A percentile compares a stretch with the other conserved stretches of the same genome.
Conservation (phyloP, 2,113 vertebrate genomes). For the Montifringilla adamsi region DNA sequence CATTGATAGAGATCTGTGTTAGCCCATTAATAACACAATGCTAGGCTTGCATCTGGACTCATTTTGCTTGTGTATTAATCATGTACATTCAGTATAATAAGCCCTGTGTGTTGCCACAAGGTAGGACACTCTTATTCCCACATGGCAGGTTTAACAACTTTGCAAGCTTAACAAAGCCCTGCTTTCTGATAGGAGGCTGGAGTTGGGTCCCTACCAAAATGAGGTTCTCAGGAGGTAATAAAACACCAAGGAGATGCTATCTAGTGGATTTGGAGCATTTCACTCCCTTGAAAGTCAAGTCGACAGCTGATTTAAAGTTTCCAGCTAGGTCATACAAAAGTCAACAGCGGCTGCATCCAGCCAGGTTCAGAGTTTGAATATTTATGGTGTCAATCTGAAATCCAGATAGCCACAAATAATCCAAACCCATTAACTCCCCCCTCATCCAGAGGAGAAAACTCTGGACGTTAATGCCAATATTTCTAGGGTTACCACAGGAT, state of each 20-base stretch:
- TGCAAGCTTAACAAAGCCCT: constrained; percentile 43
- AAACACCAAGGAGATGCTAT: constrained; percentile 73
- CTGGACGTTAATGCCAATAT: constrained; percentile 51
- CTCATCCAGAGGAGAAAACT: constrained; percentile 50
- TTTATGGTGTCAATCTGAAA: constrained; percentile 80
- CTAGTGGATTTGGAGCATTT: constrained; percentile 69
- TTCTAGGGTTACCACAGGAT: constrained; percentile 30
- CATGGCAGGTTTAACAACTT: constrained; percentile 53
- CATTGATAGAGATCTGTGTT: background rate
- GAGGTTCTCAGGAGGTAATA: constrained; percentile 69
- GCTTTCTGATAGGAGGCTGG: constrained; percentile 24
- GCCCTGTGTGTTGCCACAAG: constrained; percentile 22
- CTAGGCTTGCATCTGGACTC: constrained; percentile 35
- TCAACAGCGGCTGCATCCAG: constrained; percentile 71
- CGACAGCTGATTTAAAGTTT: constrained; percentile 78
- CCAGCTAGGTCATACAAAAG: constrained; percentile 77
- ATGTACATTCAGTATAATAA: background rate
- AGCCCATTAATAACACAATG: constrained; percentile 24
- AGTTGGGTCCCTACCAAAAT: constrained; percentile 56
- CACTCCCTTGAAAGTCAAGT: constrained; percentile 75
- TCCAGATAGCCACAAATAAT: constrained; percentile 80
- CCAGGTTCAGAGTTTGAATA: constrained; percentile 76
- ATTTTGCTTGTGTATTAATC: constrained; percentile 41
- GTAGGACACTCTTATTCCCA: constrained; percentile 35
- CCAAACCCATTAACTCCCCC: constrained; percentile 72